Evolutionary conservation across 2,113 vertebrate species (phyloP), one percentile per base, ranked within the genome.

Genomic region (Myotis brandtii): DNA sequence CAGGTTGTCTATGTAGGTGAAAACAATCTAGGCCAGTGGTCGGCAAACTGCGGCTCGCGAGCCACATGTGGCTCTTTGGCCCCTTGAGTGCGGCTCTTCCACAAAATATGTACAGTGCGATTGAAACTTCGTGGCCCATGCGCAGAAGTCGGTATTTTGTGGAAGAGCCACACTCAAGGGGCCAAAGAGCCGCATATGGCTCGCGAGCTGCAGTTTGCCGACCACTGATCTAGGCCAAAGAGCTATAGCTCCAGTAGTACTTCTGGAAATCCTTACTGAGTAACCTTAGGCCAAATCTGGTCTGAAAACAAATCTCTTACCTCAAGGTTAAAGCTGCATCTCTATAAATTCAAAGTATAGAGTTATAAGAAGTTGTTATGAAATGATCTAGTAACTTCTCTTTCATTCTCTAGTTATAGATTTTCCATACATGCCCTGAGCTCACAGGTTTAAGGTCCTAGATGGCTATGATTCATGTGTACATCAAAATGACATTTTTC

Each of bases 251-350:
- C 9, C 8, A 43, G 70, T 94, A 9, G 8, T 80, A 86, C 62
- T 96, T 79, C 75, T 86, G 16, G 67, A 91, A 95, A 86, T 94
- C 30, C 62, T 93, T 32, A 10, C 54, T 93, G 70, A 86, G 50
- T 92, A 91, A 64, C n/a, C 54, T 34, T 50, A 89, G 79, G 82
- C 54, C 92, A 96, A 23, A 83, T 93, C 72, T 79, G 43, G 17
- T 91, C 82, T 93, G 75, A 96, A 97, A 94, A 75, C 52, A 95
- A 84, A 77, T 96, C 34, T 86, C n/a, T 66, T 27, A 70, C 23
- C 25, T 92, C n/a, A 91, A 56, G 72, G 93, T 91, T 20, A 97
- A 75, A 89, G 66, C 32, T 83, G 10, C 11, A 56, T 69, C 32
- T 96, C 50, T 94, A 0, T 87, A 83, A 70, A 66, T 81, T 94